Evolutionary conservation across 2,797 vertebrate genomes (phyloP).

Genomic region (Coregonus suidteri): DNA sequence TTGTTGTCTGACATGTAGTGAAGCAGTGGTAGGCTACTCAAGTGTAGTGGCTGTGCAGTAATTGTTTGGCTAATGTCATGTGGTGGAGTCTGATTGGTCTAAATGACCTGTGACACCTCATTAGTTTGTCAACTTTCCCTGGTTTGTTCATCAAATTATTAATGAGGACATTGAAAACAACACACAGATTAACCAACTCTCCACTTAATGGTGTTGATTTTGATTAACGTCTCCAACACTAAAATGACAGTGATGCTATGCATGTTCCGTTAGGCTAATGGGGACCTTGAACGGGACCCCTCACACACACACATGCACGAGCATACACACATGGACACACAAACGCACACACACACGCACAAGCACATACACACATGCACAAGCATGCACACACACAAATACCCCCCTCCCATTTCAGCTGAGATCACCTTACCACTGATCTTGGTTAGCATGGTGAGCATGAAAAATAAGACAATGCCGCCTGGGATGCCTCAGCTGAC

Average conservation of each 20-base stretch:
- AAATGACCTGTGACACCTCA: constrained; percentile 88
- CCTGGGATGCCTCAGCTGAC: constrained; percentile 82
- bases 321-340: no score
- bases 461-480: constrained; percentile 85
- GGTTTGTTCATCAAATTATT: constrained; percentile 80
- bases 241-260: constrained; percentile 88
- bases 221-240: constrained; percentile 86
- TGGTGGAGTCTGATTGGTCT: constrained; percentile 85
- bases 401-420: constrained; percentile 40
- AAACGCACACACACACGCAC: constrained; percentile 13
- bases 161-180: constrained; percentile 86
- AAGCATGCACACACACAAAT: constrained; percentile 8
- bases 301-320: background rate
- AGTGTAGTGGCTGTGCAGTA: constrained; percentile 60
- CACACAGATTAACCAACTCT: constrained; percentile 89
- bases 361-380: constrained; percentile 1
- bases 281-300: constrained; percentile 74
- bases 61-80: constrained; percentile 85
- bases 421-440: constrained; percentile 2
- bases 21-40: background rate
- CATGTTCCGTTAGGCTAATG: constrained; percentile 81
- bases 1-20: constrained; percentile 50
- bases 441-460: constrained; percentile 78
- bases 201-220: constrained; percentile 87
- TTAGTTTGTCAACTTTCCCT: constrained; percentile 84